phyloP scores from a whole-genome alignment of 2,888 invertebrate species.

The Bombyx huttoni region DNA sequence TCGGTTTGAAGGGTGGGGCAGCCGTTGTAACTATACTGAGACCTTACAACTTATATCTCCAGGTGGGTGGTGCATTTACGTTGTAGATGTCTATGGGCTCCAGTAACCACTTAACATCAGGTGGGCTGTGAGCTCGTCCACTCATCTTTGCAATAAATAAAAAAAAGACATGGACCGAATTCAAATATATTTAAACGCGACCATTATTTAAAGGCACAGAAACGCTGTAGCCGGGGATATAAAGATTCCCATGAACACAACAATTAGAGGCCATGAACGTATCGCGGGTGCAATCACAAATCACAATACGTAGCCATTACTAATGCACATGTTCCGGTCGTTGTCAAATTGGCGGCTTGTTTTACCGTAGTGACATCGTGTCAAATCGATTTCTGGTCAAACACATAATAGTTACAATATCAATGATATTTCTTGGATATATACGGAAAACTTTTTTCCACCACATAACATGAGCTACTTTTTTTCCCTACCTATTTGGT shows the following conservation, averaged over 20 bases:
- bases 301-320: slow-evolving; percentile 18
- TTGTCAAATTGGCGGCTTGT: neutral
- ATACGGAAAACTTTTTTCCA: too few relatives aligned
- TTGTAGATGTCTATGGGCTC: too few relatives aligned
- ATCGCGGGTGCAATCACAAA: neutral
- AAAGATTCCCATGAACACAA: neutral
- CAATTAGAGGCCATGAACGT: neutral
- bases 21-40: too few relatives aligned
- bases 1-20: too few relatives aligned
- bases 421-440: too few relatives aligned
- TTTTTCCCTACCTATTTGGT: too few relatives aligned
- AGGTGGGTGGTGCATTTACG: too few relatives aligned
- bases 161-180: neutral
- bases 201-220: neutral
- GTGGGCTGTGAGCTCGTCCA: too few relatives aligned
- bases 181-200: neutral
- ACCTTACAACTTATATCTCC: too few relatives aligned
- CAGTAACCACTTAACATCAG: too few relatives aligned
- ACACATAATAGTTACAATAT: neutral
- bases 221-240: neutral
- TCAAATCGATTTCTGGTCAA: neutral
- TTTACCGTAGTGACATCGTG: neutral
- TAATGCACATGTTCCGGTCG: slow-evolving; percentile 14
- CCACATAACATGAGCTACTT: too few relatives aligned
- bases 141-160: too few relatives aligned